Evolutionary conservation across 2,888 invertebrate genomes (phyloP), one percentile per base, ranked within the genome.

Genomic region (Calameuta idolon): DNA sequence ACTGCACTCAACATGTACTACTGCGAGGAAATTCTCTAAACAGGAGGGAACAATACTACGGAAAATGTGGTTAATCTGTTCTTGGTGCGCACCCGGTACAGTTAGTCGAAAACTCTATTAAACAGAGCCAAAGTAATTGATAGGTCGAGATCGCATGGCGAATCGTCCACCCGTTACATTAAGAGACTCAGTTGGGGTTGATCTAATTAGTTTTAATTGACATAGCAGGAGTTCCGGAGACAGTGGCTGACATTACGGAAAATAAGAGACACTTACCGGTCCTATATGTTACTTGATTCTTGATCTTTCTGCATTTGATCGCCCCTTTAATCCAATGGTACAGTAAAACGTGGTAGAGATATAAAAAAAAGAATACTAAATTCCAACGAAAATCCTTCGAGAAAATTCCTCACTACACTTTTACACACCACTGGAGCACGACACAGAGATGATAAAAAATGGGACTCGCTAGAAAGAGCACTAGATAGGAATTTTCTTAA

Each of bases 191-290:
- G 55, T 23, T 15, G 55, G 55, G 55, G 23, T 23, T 55, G 55
- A 55, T 55, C 55, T 55, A 55, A 55, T 55, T 55, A 55, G 55
- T 55, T 55, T 55, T 55, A 55, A 55, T 55, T 55, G 55, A 55
- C 55, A 55, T 23, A 23, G 55, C 55, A 55, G 23, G 55, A 55
- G 55, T 55, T 23, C 55, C 23, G 55, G 2, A 55, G 55, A 55
- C 55, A 55, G 55, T 55, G 23, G 23, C 9, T 55, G 55, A 55
- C 55, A 55, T 55, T 34, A 23, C 31, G 31, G 12, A 71, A 34
- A 71, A 71, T 71, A 34, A 33, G 33, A 69, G 11, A 34, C 31
- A 31, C 71, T 71, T 34, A 71, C 71, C 71, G 71, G 71, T 71
- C 71, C 71, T 31, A 71, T 30, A 71, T 71, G 31, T 23, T 23